A percentile compares a stretch with the other conserved stretches of the same genome.
Conservation (phyloP, 2,797 vertebrate species). For the Xenopus petersii region DNA sequence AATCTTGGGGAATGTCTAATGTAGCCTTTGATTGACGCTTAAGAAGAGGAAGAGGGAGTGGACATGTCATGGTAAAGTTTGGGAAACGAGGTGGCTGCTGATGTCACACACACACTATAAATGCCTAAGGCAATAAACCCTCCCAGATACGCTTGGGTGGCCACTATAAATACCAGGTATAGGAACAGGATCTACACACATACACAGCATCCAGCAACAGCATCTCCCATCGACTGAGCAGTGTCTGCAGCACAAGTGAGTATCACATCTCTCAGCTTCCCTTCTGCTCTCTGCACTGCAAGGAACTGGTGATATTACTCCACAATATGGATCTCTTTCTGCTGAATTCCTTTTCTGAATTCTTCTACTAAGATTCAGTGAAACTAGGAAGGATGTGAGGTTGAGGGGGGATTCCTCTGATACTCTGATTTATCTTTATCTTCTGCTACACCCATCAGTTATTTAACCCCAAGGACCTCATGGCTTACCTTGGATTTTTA, state of each 20-base stretch:
- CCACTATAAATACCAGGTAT: conserved; percentile 22
- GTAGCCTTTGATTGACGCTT: background rate
- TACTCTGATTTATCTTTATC: too few species aligned
- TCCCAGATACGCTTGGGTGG: background rate
- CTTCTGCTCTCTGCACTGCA: too few species aligned
- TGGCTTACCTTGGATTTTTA: too few species aligned
- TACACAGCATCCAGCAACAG: conserved; percentile 3
- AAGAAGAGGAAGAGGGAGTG: background rate
- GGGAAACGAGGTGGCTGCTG: background rate
- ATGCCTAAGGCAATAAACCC: background rate
- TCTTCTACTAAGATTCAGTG: too few species aligned
- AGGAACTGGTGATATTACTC: too few species aligned
- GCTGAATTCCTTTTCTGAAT: too few species aligned
- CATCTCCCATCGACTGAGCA: conserved; percentile 4
- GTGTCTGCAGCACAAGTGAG: conserved; percentile 25
- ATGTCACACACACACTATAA: conserved; percentile 2
- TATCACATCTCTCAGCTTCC: background rate
- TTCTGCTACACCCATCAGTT: too few species aligned
- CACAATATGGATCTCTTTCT: too few species aligned
- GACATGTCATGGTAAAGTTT: background rate
- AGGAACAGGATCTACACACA: background rate
- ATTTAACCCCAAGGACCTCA: too few species aligned
- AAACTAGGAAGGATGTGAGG: too few species aligned
- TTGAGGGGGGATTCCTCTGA: too few species aligned
- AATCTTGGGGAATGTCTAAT: background rate